Percentiles rank a stretch among this genome's conserved stretches.
Conservation (phyloP, 2,797 vertebrate species). For the Cyprinella venusta region DNA sequence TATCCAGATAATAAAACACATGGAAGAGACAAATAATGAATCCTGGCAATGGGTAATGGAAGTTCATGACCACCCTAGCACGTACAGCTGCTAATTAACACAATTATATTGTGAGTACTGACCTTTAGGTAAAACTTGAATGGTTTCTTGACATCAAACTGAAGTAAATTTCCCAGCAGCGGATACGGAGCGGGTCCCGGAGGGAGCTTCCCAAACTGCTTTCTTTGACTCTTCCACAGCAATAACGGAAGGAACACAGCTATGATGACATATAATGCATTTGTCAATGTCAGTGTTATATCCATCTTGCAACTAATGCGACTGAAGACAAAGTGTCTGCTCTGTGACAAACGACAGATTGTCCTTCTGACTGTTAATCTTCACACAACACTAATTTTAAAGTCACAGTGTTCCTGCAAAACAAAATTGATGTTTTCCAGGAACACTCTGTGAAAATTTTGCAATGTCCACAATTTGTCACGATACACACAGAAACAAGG, state of each 20-base stretch:
- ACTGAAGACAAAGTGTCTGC: too few relatives aligned
- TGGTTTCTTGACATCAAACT: constrained; percentile 63
- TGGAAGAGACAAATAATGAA: too few relatives aligned
- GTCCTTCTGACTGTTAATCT: background rate
- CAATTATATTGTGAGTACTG: constrained; percentile 37
- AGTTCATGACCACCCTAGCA: background rate
- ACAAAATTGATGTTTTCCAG: background rate
- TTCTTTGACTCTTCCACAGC: constrained; percentile 46
- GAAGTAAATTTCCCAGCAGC: constrained; percentile 75
- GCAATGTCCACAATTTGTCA: too few relatives aligned
- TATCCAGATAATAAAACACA: too few relatives aligned
- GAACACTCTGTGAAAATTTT: too few relatives aligned
- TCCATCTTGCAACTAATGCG: too few relatives aligned
- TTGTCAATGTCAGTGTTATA: too few relatives aligned
- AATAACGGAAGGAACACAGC: constrained; percentile 24
- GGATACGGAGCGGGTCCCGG: constrained; percentile 74
- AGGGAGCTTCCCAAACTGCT: constrained; percentile 62
- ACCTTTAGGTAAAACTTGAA: constrained; percentile 74
- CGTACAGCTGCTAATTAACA: background rate
- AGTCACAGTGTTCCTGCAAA: too few relatives aligned
- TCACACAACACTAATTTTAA: background rate
- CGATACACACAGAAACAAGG: too few relatives aligned
- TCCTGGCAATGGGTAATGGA: too few relatives aligned
- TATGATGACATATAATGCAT: constrained; percentile 17
- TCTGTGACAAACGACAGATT: too few relatives aligned